Percentiles rank a stretch among this genome's conserved stretches.
Evolutionary conservation across 1,140 invertebrate species (phyloP).

Genomic region (Fopius arisanus): DNA sequence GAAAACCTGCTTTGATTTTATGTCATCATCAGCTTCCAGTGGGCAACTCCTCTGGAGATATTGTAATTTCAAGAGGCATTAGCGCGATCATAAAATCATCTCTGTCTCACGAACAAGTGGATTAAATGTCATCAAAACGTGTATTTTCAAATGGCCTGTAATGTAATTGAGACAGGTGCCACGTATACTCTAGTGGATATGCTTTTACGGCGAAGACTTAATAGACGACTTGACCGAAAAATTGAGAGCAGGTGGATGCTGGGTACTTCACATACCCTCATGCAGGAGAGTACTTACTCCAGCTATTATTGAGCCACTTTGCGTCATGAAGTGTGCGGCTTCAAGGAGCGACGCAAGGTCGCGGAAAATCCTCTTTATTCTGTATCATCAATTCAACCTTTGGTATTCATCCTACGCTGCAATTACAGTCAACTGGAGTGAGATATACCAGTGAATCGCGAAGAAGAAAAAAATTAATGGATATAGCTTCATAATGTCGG

Average conservation of each 20-base stretch:
- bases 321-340: not conserved
- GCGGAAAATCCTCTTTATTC: not conserved
- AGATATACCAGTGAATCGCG: not conserved
- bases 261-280: not conserved
- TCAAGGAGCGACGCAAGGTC: not conserved
- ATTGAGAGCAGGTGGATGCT: not conserved
- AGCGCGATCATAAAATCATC: no score
- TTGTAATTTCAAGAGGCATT: no score
- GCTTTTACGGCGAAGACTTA: no score
- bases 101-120: no score
- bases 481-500: not conserved
- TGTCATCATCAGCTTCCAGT: not conserved
- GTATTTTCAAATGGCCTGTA: no score
- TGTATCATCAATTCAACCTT: not conserved
- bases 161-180: no score
- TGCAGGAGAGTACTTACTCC: not conserved
- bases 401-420: not conserved
- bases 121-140: no score
- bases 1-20: not conserved
- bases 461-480: not conserved
- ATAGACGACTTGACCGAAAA: no score
- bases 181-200: no score
- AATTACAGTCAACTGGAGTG: not conserved
- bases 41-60: not conserved
- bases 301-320: not conserved